phyloP scores from a whole-genome alignment of 2,888 invertebrate genomes.

The Ischnus inquisitorius region DNA sequence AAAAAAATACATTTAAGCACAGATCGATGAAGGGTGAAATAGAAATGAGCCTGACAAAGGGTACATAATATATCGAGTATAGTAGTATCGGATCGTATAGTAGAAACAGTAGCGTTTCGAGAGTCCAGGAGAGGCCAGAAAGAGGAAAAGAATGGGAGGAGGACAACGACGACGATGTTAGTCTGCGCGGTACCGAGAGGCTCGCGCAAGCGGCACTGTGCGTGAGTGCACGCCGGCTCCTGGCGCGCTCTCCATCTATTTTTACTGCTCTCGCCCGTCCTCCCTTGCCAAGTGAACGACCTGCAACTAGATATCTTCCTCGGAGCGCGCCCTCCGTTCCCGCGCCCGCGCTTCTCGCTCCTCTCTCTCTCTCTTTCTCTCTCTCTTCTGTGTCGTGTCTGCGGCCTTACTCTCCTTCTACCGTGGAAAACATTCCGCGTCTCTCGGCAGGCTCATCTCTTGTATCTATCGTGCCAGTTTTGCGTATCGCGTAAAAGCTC shows the following conservation, averaged over 20 bases:
- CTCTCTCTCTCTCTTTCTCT: too few species aligned
- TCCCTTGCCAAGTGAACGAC: constrained; percentile 84
- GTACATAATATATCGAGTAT: constrained; percentile 16
- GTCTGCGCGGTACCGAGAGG: constrained; percentile 71
- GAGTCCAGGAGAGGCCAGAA: constrained; percentile 18
- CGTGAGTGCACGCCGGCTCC: constrained; percentile 78
- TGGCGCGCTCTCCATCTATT: constrained; percentile 83
- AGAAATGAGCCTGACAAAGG: neutral
- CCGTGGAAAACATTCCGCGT: constrained; percentile 46
- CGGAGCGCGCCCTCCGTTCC: constrained; percentile 68
- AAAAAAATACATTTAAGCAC: constrained; percentile 9
- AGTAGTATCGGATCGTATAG: constrained; percentile 12
- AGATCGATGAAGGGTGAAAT: constrained; percentile 11
- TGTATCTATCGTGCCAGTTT: constrained; percentile 39
- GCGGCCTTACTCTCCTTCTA: constrained; percentile 58
- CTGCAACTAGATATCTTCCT: constrained; percentile 84
- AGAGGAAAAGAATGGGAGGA: constrained; percentile 33
- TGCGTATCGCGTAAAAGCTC: constrained; percentile 11
- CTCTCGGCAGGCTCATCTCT: constrained; percentile 38
- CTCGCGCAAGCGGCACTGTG: constrained; percentile 72
- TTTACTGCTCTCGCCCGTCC: constrained; percentile 81
- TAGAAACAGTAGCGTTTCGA: neutral
- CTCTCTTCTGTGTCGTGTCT: constrained; percentile 29
- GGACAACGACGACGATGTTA: constrained; percentile 43
- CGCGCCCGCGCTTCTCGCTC: constrained; percentile 32